phyloP scores from a whole-genome alignment of 2,797 vertebrate species.

The Melanotaenia boesemani region DNA sequence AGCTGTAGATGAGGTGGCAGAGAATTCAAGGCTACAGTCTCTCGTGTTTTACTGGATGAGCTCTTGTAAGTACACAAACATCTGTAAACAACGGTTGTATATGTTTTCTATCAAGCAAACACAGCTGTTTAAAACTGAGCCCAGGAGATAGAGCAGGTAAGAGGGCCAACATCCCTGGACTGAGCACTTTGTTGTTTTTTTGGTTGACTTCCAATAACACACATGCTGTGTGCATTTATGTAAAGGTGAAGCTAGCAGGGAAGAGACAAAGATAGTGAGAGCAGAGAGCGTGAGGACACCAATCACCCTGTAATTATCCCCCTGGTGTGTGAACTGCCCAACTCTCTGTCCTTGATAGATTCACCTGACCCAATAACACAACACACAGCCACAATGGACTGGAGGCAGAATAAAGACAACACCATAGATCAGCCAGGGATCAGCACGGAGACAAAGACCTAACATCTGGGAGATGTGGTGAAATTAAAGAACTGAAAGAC shows the following conservation, averaged over 20 bases:
- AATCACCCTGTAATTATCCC: slow-evolving; percentile 85
- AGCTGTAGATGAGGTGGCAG: slow-evolving; percentile 63
- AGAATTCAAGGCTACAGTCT: slow-evolving; percentile 63
- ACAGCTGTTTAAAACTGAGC: slow-evolving; percentile 87
- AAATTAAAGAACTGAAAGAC: slow-evolving; percentile 78
- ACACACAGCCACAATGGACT: slow-evolving; percentile 69
- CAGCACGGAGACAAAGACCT: slow-evolving; percentile 79
- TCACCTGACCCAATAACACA: slow-evolving; percentile 83
- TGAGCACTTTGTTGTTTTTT: slow-evolving; percentile 51
- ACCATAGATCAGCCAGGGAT: slow-evolving; percentile 76
- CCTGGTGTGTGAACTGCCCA: slow-evolving; percentile 77
- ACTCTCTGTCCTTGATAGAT: slow-evolving; percentile 81
- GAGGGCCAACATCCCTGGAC: slow-evolving; percentile 41
- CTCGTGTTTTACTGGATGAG: slow-evolving; percentile 67
- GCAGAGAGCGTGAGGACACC: slow-evolving; percentile 79
- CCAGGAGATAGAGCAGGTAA: slow-evolving; percentile 73
- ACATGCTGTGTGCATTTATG: slow-evolving; percentile 65
- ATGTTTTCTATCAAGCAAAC: slow-evolving; percentile 66
- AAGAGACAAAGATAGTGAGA: slow-evolving; percentile 77
- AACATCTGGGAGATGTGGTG: slow-evolving; percentile 76
- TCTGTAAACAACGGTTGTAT: slow-evolving; percentile 86
- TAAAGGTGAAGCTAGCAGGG: slow-evolving; percentile 69
- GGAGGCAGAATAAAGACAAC: slow-evolving; percentile 72
- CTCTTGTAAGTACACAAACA: slow-evolving; percentile 90
- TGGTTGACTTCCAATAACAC: slow-evolving; percentile 61